Percentiles rank a stretch among this genome's conserved stretches.
These are phyloP conservation scores for Mormyrops boulengeri DNA, from an alignment of 2,797 vertebrate genomes.

Conservation along the genomic window DNA sequence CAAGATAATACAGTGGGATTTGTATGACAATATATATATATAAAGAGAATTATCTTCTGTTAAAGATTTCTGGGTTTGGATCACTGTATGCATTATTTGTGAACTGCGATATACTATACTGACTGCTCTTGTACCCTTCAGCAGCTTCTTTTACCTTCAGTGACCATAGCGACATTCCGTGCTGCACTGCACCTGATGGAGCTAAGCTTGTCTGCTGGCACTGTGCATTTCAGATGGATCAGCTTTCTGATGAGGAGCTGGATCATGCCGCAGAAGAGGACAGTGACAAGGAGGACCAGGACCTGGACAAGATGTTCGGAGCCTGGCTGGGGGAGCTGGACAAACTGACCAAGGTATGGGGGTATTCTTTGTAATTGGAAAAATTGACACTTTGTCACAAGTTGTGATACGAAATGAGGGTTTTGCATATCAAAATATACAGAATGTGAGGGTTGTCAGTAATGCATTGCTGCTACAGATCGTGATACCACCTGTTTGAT, in stretches of 20 bases:
- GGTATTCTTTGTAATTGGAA: not conserved
- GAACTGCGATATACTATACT: not conserved
- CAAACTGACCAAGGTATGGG: constrained; percentile 74
- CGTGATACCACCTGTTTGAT: not conserved
- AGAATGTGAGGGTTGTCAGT: not conserved
- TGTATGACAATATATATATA: not conserved
- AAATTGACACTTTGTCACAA: not conserved
- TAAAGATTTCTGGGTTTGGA: not conserved
- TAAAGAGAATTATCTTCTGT: not conserved
- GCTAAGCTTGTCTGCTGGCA: not conserved
- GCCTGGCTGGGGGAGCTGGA: constrained; percentile 79
- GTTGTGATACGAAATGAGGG: not conserved
- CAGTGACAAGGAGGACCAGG: constrained; percentile 76
- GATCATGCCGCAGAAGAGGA: constrained; percentile 77
- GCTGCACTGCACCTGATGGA: not conserved
- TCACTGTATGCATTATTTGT: not conserved
- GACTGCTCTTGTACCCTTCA: not conserved
- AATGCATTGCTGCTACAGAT: not conserved
- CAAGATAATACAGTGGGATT: not conserved
- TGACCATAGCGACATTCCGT: not conserved
- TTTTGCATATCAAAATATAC: not conserved
- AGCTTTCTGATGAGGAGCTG: constrained; percentile 74
- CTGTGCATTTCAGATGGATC: constrained; percentile 65
- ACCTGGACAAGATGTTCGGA: constrained; percentile 78
- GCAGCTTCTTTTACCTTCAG: not conserved